These are phyloP conservation scores for Sylvicola cinctus DNA, from an alignment of 2,888 invertebrate species.

Conservation along the genomic window DNA sequence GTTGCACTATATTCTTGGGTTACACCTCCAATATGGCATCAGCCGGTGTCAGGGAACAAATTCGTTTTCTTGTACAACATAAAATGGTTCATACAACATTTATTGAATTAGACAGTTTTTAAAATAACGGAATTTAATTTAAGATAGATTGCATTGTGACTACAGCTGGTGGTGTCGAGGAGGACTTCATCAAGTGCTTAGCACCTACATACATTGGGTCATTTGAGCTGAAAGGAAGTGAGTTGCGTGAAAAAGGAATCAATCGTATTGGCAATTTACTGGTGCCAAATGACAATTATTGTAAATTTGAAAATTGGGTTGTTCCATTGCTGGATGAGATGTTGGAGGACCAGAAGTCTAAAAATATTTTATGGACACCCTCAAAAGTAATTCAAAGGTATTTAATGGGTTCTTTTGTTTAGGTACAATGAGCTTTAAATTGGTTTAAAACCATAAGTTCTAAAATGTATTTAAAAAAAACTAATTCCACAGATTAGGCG, in stretches of 20 bases:
- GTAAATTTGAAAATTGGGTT: slow-evolving; percentile 89
- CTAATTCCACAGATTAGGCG: slow-evolving; percentile 42
- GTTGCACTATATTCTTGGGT: slow-evolving; percentile 91
- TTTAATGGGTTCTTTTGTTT: too few relatives aligned
- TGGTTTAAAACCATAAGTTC: neutral
- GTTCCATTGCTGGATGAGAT: slow-evolving; percentile 83
- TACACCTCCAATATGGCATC: slow-evolving; percentile 97
- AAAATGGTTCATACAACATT: slow-evolving; percentile 32
- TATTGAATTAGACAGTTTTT: too few relatives aligned
- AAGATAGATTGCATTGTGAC: slow-evolving; percentile 87
- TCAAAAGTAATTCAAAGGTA: slow-evolving; percentile 47
- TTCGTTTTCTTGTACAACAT: slow-evolving; percentile 69
- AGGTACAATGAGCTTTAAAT: neutral
- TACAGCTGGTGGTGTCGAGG: slow-evolving; percentile 95
- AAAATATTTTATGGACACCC: slow-evolving; percentile 71
- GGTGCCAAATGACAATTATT: slow-evolving; percentile 97
- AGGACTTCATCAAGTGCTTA: slow-evolving; percentile 96
- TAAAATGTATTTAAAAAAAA: slow-evolving; percentile 16
- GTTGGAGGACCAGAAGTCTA: slow-evolving; percentile 64
- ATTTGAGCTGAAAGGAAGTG: slow-evolving; percentile 62
- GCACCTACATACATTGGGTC: slow-evolving; percentile 88
- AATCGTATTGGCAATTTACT: slow-evolving; percentile 75
- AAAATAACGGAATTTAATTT: neutral
- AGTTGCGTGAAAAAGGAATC: slow-evolving; percentile 62
- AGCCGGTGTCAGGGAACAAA: slow-evolving; percentile 78